phyloP scores from a whole-genome alignment of 2,113 vertebrate species.

The Ailuropoda melanoleuca region DNA sequence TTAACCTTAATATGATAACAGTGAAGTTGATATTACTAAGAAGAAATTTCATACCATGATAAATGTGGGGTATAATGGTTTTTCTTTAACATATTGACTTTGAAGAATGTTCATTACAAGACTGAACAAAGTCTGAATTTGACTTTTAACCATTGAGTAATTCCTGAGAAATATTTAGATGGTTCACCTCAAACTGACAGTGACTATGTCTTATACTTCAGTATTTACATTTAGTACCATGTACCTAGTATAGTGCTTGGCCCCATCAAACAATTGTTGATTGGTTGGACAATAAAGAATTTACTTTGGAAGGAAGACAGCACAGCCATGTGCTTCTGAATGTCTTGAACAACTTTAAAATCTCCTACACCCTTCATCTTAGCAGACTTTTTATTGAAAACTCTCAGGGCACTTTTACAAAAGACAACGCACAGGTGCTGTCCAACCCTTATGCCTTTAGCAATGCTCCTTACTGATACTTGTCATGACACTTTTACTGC shows the following conservation, averaged over 20 bases:
- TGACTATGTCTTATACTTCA: background rate
- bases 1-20: background rate
- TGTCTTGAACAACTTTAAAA: background rate
- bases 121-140: background rate
- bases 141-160: background rate
- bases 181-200: background rate
- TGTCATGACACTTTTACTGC: background rate
- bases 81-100: conserved; percentile 13
- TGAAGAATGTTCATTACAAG: background rate
- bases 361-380: background rate
- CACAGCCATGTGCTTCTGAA: background rate
- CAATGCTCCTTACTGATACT: fast-evolving
- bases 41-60: background rate
- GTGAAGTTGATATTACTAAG: background rate
- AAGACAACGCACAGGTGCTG: fast-evolving
- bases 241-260: background rate
- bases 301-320: conserved; percentile 30
- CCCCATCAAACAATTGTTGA: background rate
- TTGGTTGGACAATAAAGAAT: conserved; percentile 44
- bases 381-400: background rate
- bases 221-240: background rate
- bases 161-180: conserved; percentile 9
- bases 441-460: background rate
- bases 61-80: background rate
- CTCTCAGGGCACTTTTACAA: background rate